phyloP scores from a whole-genome alignment of 2,797 vertebrate species.

The Austrolebias charrua region DNA sequence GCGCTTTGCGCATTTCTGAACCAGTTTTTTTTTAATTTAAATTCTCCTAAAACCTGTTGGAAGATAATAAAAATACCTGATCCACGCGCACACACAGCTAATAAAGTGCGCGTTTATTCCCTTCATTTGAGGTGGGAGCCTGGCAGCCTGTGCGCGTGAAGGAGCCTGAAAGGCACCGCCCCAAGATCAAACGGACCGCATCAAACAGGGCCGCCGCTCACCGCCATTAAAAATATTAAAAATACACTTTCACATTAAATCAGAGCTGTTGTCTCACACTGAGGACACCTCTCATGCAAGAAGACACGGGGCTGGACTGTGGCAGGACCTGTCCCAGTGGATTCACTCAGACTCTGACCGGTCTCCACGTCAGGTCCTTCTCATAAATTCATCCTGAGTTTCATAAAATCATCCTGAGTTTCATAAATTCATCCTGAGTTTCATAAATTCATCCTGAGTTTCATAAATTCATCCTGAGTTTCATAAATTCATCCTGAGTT shows the following conservation, averaged over 20 bases:
- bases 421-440: too few species aligned
- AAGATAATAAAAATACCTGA: not conserved
- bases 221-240: not conserved
- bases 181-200: constrained; percentile 79
- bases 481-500: too few species aligned
- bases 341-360: not conserved
- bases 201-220: constrained; percentile 30
- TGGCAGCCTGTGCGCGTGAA: constrained; percentile 36
- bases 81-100: not conserved
- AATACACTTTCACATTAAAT: not conserved
- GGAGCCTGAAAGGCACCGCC: constrained; percentile 82
- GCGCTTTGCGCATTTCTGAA: constrained; percentile 48
- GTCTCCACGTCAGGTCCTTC: not conserved
- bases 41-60: not conserved
- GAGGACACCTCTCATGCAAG: not conserved
- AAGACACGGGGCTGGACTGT: not conserved
- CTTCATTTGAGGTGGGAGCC: constrained; percentile 19
- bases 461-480: too few species aligned
- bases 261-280: accelerated
- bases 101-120: not conserved
- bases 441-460: too few species aligned
- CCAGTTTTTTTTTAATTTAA: not conserved
- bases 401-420: too few species aligned
- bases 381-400: constrained; percentile 55
- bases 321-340: constrained; percentile 20